phyloP scores from a whole-genome alignment of 2,113 vertebrate species.

The Aix galericulata region DNA sequence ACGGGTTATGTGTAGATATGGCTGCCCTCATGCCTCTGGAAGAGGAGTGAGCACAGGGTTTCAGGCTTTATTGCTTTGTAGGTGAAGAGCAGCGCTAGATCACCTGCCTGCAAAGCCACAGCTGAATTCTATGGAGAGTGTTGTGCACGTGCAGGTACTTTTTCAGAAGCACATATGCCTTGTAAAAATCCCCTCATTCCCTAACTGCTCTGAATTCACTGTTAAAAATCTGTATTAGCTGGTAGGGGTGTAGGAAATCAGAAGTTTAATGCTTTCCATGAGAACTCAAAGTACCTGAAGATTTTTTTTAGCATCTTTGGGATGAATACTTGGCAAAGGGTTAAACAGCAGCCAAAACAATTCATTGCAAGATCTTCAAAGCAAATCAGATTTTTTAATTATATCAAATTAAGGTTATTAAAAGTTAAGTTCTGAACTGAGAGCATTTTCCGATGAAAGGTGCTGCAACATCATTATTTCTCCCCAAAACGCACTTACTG shows the following conservation, averaged over 20 bases:
- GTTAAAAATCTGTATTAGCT: not conserved
- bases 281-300: not conserved
- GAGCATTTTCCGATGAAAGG: conserved; percentile 83
- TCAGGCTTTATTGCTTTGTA: not conserved
- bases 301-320: not conserved
- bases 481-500: conserved; percentile 87
- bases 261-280: not conserved
- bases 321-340: conserved; percentile 59
- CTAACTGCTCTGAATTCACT: not conserved
- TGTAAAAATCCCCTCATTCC: not conserved
- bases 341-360: conserved; percentile 76
- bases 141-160: not conserved
- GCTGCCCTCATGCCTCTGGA: not conserved
- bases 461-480: conserved; percentile 93
- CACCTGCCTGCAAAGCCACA: not conserved
- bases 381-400: conserved; percentile 83
- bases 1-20: not conserved
- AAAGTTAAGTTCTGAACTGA: conserved; percentile 83
- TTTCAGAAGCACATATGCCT: not conserved
- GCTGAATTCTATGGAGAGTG: not conserved
- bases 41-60: not conserved
- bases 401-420: conserved; percentile 83
- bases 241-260: not conserved
- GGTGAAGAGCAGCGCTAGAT: not conserved
- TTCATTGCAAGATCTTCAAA: conserved; percentile 75